Percentiles rank a stretch among this genome's conserved stretches.
These are phyloP conservation scores for Branchipolynoe longqiensis DNA, from an alignment of 2,888 invertebrate species.

Conservation along the genomic window DNA sequence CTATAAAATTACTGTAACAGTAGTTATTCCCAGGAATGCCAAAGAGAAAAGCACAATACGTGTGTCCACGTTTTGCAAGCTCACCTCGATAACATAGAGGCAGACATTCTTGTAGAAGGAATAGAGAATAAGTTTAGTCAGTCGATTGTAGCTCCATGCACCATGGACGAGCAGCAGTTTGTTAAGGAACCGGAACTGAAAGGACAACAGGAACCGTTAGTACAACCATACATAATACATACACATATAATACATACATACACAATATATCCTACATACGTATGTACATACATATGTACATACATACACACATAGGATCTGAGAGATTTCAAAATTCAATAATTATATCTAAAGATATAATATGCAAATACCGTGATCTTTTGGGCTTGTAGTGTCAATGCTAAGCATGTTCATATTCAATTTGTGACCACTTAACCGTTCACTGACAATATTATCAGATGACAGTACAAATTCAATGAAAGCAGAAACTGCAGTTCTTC, in stretches of 20 bases:
- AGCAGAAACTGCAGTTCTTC: too few relatives aligned
- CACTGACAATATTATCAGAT: too few relatives aligned
- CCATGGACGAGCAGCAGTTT: slow-evolving; percentile 97
- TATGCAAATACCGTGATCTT: too few relatives aligned
- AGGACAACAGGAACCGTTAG: neutral
- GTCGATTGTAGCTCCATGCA: slow-evolving; percentile 98
- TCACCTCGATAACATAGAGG: slow-evolving; percentile 95
- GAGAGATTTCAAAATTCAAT: neutral
- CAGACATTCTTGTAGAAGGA: slow-evolving; percentile 99
- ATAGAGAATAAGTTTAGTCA: slow-evolving; percentile 98
- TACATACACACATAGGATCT: neutral
- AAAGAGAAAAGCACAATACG: too few relatives aligned
- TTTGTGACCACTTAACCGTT: too few relatives aligned
- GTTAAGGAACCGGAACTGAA: slow-evolving; percentile 94
- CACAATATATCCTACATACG: neutral
- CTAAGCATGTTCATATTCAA: too few relatives aligned
- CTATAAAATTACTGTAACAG: too few relatives aligned
- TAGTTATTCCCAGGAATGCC: too few relatives aligned
- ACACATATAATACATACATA: neutral
- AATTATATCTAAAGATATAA: too few relatives aligned
- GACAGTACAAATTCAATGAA: too few relatives aligned
- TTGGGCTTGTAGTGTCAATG: too few relatives aligned
- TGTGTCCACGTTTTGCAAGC: too few relatives aligned
- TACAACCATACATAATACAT: neutral
- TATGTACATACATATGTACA: neutral